Evolutionary conservation across 2,888 invertebrate genomes (phyloP).

Genomic region (Plusia festucae): DNA sequence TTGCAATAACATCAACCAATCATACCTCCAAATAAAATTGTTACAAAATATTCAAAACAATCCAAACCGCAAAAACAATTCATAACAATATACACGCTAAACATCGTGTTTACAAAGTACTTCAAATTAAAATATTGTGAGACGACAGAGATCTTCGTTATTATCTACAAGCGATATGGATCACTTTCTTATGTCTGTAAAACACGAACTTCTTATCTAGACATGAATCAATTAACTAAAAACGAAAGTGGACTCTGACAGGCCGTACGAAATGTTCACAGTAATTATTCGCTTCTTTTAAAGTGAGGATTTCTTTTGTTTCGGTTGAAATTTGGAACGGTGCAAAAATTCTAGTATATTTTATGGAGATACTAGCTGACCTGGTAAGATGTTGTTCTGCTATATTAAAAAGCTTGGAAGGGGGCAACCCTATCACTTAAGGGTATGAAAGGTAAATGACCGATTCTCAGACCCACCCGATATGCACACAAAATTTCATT

Average conservation of each 20-base stretch:
- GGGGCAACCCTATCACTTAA: too few relatives aligned
- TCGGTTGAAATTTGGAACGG: too few relatives aligned
- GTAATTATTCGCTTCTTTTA: conserved; percentile 41
- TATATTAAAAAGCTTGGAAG: too few relatives aligned
- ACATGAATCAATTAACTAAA: conserved; percentile 82
- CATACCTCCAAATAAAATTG: not conserved
- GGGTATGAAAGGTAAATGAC: too few relatives aligned
- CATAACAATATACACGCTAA: not conserved
- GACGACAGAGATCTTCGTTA: conserved; percentile 36
- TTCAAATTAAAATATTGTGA: conserved; percentile 23
- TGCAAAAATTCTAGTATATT: too few relatives aligned
- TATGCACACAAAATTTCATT: too few relatives aligned
- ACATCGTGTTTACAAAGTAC: conserved; percentile 31
- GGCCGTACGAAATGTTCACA: conserved; percentile 60
- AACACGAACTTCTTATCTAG: conserved; percentile 70
- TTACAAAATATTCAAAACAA: not conserved
- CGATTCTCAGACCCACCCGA: too few relatives aligned
- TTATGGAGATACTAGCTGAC: too few relatives aligned
- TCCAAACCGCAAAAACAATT: not conserved
- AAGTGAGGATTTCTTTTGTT: not conserved
- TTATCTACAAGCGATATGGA: conserved; percentile 50
- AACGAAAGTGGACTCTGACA: conserved; percentile 73
- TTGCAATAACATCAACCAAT: not conserved
- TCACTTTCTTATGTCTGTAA: conserved; percentile 69
- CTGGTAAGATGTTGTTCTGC: too few relatives aligned